These are phyloP conservation scores for Rhizomys pruinosus DNA, from an alignment of 2,113 vertebrate genomes.

Conservation along the genomic window DNA sequence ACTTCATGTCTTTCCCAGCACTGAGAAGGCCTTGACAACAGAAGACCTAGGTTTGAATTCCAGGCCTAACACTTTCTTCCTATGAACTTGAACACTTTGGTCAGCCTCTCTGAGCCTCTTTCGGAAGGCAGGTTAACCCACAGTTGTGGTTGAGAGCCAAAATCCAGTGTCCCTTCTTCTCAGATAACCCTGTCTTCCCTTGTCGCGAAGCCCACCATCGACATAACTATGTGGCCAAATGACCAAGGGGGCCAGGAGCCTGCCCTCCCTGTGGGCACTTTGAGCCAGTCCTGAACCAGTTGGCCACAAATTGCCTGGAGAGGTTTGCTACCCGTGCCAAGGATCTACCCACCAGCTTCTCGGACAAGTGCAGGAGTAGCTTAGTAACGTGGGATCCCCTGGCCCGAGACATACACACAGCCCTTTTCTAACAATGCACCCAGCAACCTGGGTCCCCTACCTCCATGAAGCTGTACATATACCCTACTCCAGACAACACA, in stretches of 20 bases:
- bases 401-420: too few relatives aligned
- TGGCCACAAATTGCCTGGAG: not conserved
- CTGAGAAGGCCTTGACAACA: not conserved
- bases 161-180: not conserved
- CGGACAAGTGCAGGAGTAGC: too few relatives aligned
- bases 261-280: too few relatives aligned
- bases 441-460: too few relatives aligned
- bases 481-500: too few relatives aligned
- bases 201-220: not conserved
- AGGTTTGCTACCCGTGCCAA: not conserved
- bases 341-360: not conserved
- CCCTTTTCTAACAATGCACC: too few relatives aligned
- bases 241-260: not conserved
- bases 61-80: not conserved
- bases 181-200: not conserved
- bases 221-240: not conserved
- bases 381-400: too few relatives aligned
- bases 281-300: not conserved
- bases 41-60: not conserved
- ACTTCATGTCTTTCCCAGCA: not conserved
- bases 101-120: not conserved
- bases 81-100: not conserved
- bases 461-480: too few relatives aligned
- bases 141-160: not conserved
- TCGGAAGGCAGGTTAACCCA: not conserved